Conservation (phyloP, 2,797 vertebrate species). For the Hippoglossus hippoglossus region DNA sequence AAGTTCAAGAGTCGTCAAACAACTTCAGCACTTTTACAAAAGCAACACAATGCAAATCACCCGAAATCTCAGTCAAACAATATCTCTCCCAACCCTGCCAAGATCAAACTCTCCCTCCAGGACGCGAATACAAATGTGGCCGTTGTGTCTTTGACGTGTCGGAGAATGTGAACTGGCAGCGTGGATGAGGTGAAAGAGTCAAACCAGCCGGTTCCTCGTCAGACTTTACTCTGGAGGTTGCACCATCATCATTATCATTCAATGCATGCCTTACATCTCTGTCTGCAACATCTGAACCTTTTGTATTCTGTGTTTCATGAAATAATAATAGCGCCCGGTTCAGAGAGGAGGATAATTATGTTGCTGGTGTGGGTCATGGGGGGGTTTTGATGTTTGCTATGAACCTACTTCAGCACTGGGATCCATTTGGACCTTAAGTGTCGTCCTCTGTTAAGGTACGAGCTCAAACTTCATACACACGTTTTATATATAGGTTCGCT, state of each 20-base stretch:
- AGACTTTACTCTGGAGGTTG: background rate
- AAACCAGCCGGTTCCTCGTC: slow-evolving; percentile 4
- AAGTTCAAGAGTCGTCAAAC: too few relatives aligned
- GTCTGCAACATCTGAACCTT: background rate
- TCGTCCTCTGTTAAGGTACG: background rate
- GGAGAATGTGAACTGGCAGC: too few relatives aligned
- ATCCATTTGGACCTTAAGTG: background rate
- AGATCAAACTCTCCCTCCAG: background rate
- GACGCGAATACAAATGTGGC: too few relatives aligned
- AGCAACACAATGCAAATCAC: background rate
- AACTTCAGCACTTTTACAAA: background rate
- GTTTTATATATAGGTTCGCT: too few relatives aligned
- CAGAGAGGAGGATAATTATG: background rate
- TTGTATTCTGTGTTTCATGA: slow-evolving; percentile 1
- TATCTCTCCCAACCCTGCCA: background rate
- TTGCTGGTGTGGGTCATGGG: background rate
- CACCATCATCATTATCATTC: background rate
- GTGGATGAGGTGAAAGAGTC: slow-evolving; percentile 14
- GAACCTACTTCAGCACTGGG: background rate
- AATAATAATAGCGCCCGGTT: background rate
- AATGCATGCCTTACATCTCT: background rate
- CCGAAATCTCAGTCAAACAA: background rate
- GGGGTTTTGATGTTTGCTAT: background rate
- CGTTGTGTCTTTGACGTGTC: too few relatives aligned
- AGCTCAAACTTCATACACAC: background rate